Evolutionary conservation across 2,797 vertebrate species (phyloP).

Genomic region (Peromyscus eremicus): DNA sequence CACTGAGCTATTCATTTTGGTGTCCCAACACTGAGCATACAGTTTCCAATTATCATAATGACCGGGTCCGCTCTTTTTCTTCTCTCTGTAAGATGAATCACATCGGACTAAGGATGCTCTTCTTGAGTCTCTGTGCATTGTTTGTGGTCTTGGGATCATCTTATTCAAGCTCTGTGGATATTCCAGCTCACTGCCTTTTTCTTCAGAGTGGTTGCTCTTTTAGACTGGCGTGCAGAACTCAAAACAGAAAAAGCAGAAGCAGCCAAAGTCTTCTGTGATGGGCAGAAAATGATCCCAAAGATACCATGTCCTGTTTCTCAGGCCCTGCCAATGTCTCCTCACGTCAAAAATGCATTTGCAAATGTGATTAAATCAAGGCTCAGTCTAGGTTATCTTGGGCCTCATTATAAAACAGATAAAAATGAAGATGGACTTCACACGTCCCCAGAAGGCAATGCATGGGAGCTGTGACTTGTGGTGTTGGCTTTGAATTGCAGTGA

Average conservation of each 20-base stretch:
- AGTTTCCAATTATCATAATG: neutral
- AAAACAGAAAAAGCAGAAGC: slow-evolving; percentile 23
- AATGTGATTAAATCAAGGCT: neutral
- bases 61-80: neutral
- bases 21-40: neutral
- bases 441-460: neutral
- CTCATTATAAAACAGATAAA: neutral
- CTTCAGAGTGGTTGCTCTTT: neutral
- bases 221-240: neutral
- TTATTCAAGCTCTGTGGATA: neutral
- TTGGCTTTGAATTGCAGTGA: neutral
- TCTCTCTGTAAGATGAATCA: slow-evolving; percentile 33
- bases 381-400: neutral
- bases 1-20: neutral
- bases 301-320: neutral
- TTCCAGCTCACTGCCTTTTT: neutral
- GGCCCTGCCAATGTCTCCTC: neutral
- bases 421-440: neutral
- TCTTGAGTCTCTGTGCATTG: neutral
- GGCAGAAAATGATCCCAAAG: neutral
- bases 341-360: slow-evolving; percentile 15
- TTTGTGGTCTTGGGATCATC: neutral
- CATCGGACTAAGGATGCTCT: neutral
- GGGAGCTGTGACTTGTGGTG: neutral
- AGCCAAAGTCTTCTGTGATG: neutral